These are phyloP conservation scores for Xenopus laevis DNA, from an alignment of 2,113 vertebrate genomes.

Conservation along the genomic window DNA sequence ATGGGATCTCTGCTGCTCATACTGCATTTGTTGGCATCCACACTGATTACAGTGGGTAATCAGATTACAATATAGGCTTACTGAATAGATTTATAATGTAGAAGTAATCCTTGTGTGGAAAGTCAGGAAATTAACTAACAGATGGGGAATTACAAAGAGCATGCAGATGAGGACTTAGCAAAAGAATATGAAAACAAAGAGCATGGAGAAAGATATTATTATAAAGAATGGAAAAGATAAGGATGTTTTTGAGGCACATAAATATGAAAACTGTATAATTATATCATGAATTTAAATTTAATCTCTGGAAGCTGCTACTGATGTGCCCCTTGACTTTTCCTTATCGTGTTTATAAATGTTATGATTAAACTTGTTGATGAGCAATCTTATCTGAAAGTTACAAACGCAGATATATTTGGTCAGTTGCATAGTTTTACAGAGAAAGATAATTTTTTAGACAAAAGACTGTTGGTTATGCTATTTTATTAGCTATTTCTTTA, in stretches of 20 bases:
- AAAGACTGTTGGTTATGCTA: too few relatives aligned
- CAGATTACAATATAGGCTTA: constrained; percentile 39
- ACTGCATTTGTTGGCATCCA: constrained; percentile 48
- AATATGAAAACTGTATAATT: constrained; percentile 29
- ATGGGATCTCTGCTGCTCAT: constrained; percentile 4
- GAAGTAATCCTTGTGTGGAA: constrained; percentile 37
- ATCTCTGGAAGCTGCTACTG: background rate
- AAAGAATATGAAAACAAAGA: constrained; percentile 37
- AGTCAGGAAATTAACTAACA: constrained; percentile 45
- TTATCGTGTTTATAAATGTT: constrained; percentile 14
- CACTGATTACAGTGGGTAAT: constrained; percentile 46
- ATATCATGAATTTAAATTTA: constrained; percentile 14
- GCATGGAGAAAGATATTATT: constrained; percentile 3
- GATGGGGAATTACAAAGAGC: constrained; percentile 43
- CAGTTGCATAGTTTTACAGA: too few relatives aligned
- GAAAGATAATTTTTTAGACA: too few relatives aligned
- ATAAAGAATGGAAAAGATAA: constrained; percentile 28
- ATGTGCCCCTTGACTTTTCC: background rate
- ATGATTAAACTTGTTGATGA: constrained; percentile 13
- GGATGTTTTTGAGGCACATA: constrained; percentile 30
- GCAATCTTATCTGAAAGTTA: constrained; percentile 6
- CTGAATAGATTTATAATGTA: constrained; percentile 41
- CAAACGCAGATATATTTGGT: background rate
- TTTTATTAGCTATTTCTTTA: too few relatives aligned
- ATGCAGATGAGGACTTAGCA: constrained; percentile 31